These are phyloP conservation scores for Papilio helenus DNA, from an alignment of 1,140 invertebrate genomes.

Conservation along the genomic window DNA sequence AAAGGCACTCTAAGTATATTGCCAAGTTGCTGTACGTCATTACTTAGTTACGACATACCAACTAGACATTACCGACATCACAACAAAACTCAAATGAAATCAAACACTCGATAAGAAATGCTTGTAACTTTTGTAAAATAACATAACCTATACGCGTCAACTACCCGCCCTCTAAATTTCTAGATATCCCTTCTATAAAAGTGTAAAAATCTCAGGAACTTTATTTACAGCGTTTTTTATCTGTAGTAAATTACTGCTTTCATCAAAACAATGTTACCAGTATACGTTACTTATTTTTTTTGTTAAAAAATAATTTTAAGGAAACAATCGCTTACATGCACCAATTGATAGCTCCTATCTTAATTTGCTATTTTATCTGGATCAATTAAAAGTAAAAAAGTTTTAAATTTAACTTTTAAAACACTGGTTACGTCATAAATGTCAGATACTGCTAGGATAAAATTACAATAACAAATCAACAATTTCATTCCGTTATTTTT, in stretches of 20 bases:
- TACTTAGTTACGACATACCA: slow-evolving; percentile 50
- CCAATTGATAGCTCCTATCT: background rate
- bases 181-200: background rate
- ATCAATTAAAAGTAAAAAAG: background rate
- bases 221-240: background rate
- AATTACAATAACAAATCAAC: background rate
- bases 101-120: slow-evolving; percentile 60
- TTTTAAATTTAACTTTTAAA: background rate
- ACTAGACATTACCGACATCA: slow-evolving; percentile 56
- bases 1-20: slow-evolving; percentile 72
- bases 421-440: background rate
- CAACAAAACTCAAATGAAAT: slow-evolving; percentile 47
- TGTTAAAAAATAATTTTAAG: background rate
- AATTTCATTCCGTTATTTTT: background rate
- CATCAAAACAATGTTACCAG: background rate
- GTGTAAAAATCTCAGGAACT: slow-evolving; percentile 18
- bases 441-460: background rate
- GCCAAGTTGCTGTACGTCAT: slow-evolving; percentile 45
- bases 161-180: background rate
- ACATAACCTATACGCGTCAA: slow-evolving; percentile 23
- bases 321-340: background rate
- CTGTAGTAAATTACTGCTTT: background rate
- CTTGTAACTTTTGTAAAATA: slow-evolving; percentile 62
- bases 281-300: background rate
- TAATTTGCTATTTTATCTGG: background rate